Conservation (phyloP, 1,140 invertebrate genomes). For the Mycetomoellerius zeteki region DNA sequence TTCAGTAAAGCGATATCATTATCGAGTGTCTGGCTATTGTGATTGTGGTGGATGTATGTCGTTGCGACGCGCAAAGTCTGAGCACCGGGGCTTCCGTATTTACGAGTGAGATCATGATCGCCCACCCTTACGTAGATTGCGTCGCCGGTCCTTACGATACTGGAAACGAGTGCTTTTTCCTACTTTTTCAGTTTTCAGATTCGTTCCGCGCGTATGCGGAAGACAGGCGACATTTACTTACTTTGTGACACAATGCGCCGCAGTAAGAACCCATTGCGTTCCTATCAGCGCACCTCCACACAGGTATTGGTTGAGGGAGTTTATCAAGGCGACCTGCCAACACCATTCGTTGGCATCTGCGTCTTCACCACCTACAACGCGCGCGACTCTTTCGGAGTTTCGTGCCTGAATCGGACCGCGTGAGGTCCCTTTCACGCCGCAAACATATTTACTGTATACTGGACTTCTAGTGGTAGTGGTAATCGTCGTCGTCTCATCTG, state of each 20-base stretch:
- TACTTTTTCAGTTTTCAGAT: background rate
- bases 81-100: conserved; percentile 95
- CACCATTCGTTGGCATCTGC: conserved; percentile 97
- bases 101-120: conserved; percentile 96
- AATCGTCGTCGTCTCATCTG: conserved; percentile 81
- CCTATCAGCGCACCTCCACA: conserved; percentile 98
- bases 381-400: conserved; percentile 86
- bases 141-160: conserved; percentile 96
- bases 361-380: conserved; percentile 97
- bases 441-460: conserved; percentile 96
- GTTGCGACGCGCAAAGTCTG: conserved; percentile 96
- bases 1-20: conserved; percentile 98
- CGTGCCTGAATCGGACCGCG: conserved; percentile 87
- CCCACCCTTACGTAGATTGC: conserved; percentile 97
- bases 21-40: conserved; percentile 98
- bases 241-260: conserved; percentile 98
- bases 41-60: conserved; percentile 98
- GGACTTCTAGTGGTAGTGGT: conserved; percentile 89
- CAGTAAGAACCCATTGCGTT: conserved; percentile 97
- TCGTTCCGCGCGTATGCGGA: background rate
- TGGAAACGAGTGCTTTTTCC: conserved; percentile 84
- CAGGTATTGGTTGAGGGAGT: conserved; percentile 97
- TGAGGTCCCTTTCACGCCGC: conserved; percentile 93
- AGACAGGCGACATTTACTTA: conserved; percentile 86
- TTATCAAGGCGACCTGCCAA: conserved; percentile 98